phyloP scores from a whole-genome alignment of 2,113 vertebrate species.

The Anarrhichthys ocellatus region DNA sequence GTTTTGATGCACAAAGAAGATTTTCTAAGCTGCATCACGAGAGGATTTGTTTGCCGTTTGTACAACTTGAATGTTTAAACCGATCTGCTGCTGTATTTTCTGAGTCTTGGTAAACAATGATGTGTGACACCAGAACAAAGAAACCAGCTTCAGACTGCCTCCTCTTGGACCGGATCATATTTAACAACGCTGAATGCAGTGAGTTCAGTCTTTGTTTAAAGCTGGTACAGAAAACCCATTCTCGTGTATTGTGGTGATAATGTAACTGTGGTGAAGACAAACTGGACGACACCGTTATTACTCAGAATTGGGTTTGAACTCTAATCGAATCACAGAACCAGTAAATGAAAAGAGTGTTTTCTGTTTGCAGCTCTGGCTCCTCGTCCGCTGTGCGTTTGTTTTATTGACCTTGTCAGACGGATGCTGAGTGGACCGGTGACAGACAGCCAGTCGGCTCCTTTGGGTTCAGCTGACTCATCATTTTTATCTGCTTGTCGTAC shows the following conservation, averaged over 20 bases:
- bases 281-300: not conserved
- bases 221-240: not conserved
- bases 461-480: constrained; percentile 44
- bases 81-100: not conserved
- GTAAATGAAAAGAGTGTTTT: not conserved
- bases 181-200: not conserved
- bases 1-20: not conserved
- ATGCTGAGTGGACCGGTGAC: constrained; percentile 43
- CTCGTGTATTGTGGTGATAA: not conserved
- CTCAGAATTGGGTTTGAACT: not conserved
- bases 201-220: not conserved
- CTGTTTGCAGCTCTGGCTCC: constrained; percentile 2
- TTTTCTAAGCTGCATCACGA: not conserved
- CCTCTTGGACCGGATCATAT: not conserved
- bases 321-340: constrained; percentile 11
- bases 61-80: not conserved
- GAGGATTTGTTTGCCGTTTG: not conserved
- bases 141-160: not conserved
- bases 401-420: constrained; percentile 51
- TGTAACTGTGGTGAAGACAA: not conserved
- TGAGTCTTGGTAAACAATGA: not conserved
- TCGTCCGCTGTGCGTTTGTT: constrained; percentile 14
- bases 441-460: constrained; percentile 48
- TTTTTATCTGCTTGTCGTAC: constrained; percentile 33
- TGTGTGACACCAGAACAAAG: not conserved